phyloP scores from a whole-genome alignment of 2,113 vertebrate species.

The Benthochromis sp. region DNA sequence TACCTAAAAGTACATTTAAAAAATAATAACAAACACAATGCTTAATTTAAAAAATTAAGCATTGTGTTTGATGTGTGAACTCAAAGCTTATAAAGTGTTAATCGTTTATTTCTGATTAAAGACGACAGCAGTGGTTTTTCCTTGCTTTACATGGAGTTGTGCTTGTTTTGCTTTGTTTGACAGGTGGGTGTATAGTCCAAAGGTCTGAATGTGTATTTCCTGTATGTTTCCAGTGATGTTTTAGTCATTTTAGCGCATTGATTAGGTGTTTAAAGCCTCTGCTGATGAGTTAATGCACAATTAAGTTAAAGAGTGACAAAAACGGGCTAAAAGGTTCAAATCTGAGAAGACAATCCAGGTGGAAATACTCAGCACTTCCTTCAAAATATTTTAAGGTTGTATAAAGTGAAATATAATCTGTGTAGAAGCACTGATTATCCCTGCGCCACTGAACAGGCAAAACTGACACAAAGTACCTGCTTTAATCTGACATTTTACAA shows the following conservation, averaged over 20 bases:
- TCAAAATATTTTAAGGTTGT: neutral
- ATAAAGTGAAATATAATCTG: neutral
- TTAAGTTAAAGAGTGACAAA: neutral
- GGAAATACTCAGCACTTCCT: neutral
- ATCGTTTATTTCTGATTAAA: neutral
- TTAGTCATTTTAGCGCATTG: neutral
- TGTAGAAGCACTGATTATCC: neutral
- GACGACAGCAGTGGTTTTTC: neutral
- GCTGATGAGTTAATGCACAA: neutral
- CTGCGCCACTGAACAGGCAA: neutral
- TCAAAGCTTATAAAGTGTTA: neutral
- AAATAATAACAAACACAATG: neutral
- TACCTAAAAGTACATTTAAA: neutral
- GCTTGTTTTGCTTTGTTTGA: neutral
- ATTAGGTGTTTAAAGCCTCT: neutral
- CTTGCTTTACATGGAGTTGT: neutral
- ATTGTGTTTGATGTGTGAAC: neutral
- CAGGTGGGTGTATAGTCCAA: neutral
- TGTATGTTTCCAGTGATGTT: neutral
- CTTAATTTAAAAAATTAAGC: neutral
- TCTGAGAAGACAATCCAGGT: neutral
- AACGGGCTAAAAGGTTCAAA: neutral
- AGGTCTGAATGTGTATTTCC: neutral
- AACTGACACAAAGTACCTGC: neutral
- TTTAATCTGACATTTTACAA: neutral